Base-by-base conservation (phyloP, 2,888 invertebrate genomes). In the Hirtodrosophila cameraria region DNA sequence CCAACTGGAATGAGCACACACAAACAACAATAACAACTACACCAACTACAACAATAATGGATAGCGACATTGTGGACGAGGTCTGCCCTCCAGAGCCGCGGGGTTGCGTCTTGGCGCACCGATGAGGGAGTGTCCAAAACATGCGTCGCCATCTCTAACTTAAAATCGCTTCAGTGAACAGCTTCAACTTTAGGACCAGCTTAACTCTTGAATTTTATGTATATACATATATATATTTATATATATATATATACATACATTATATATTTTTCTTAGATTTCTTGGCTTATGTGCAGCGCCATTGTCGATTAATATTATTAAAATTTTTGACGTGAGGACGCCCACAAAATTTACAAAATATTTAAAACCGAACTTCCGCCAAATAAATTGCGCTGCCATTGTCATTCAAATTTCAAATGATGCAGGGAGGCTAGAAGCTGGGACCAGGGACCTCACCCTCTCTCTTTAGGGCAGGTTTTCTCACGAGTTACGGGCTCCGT, bases 321-420 rank as follows among this genome's bases (percentile, higher is more conserved):
- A 58, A 31, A 54, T 27, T 61, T 36, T 54, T 50, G 28, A 57
- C 46, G 39, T 28, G 42, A 9, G 46, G 64, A 86, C 82, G 87
- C 82, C 82, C 82, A 86, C 82, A 85, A 82, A 81, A 82, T 82
- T 77, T 82, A 77, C 87, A 81, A 86, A 82, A 82, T 86, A 82
- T 82, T 85, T 85, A 74, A 86, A 84, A 81, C 85, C 82, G 45
- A 86, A 68, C 78, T 83, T 80, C 81, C 87, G 87, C 67, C 65
- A 74, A 74, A 61, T 46, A 33, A 58, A 73, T 59, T 61, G 41
- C 36, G 15, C 16, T 23, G 33, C 30, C 61, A 84, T 74, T 86
- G 72, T 82, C 72, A 86, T 80, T 86, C 59, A 86, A 82, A 82
- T 82, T 80, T 86, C 59, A 86, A 82, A 82, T 82, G 15, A 8